Percentiles rank a stretch among this genome's conserved stretches.
Conservation (phyloP, 2,113 vertebrate genomes). For the Microcebus ravelobensis region DNA sequence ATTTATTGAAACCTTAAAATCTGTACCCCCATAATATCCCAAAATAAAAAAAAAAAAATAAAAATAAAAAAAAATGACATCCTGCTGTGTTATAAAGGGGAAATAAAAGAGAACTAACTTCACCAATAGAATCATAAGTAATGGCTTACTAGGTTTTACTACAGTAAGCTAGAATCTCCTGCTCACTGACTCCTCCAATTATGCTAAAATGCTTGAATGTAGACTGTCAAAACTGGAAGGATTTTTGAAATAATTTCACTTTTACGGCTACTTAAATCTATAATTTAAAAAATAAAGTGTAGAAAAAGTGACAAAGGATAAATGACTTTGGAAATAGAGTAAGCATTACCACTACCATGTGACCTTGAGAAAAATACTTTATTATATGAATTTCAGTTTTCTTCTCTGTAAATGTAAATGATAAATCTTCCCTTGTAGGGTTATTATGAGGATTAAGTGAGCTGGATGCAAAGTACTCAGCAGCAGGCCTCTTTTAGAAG, state of each 20-base stretch:
- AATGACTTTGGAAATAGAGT: background rate
- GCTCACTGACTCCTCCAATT: constrained; percentile 34
- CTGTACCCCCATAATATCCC: too few species aligned
- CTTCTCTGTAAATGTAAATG: background rate
- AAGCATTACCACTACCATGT: background rate
- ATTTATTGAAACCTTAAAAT: too few species aligned
- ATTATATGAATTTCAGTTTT: background rate
- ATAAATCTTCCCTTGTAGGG: background rate
- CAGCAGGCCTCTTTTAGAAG: background rate
- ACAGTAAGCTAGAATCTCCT: background rate
- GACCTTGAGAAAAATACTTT: constrained; percentile 2
- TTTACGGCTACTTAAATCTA: background rate
- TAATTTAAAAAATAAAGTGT: constrained; percentile 1
- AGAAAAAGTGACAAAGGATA: background rate
- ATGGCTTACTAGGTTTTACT: background rate
- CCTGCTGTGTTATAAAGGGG: constrained; percentile 42
- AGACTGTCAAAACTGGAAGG: background rate
- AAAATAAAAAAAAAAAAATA: too few species aligned
- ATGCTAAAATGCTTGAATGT: constrained; percentile 47
- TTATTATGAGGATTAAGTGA: constrained; percentile 10
- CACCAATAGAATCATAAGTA: background rate
- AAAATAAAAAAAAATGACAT: constrained; percentile 59
- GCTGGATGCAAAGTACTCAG: background rate
- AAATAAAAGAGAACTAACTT: constrained; percentile 1
- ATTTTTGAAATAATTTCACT: constrained; percentile 5